Evolutionary conservation across 2,888 invertebrate species (phyloP), one percentile per base, ranked within the genome.

Genomic region (Willowsia nigromaculata): DNA sequence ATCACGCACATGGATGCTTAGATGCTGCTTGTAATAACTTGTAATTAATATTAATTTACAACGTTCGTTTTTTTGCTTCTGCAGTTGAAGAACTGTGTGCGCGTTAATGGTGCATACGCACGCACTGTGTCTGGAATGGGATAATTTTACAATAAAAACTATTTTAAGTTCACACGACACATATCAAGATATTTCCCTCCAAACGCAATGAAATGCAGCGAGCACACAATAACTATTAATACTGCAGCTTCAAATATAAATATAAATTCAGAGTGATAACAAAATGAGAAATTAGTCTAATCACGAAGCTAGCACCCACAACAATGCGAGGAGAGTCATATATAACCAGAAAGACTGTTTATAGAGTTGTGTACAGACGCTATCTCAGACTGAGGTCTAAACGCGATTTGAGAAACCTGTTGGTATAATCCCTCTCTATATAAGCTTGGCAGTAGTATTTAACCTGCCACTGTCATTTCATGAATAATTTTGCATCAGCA

Each of bases 41-140:
- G 37, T 40, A 68, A 68, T 68, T 68, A 68, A 40, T 40, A 40
- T 40, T 68, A 68, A 68, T 40, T 22, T 40, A 68, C 62, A 62
- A 62, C 15, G 62, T 62, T 30, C 33, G 62, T 56, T 56, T 56
- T 27, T 56, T 56, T 62, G 27, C 33, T 62, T 33, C 25, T 62
- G 13, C 22, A 33, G 62, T 5, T 62, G 62, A 43, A 3, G 13
- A 53, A n/a, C 18, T n/a, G 4, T 27, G 2, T 11, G 33, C 33
- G 4, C 13, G 15, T 7, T 30, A 33, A 62, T n/a, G 30, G 2
- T 33, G 33, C 15, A 62, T 27, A 33, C 33, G 6, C 62, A 62
- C 15, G 33, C 11, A 62, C 62, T 27, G 30, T 33, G 0, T 22
- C 25, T 27, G 62, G 9, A 18, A 62, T 62, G 11, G 30, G 11